Evolutionary conservation across 2,888 invertebrate genomes (phyloP).

Genomic region (Nephrotoma appendiculata): DNA sequence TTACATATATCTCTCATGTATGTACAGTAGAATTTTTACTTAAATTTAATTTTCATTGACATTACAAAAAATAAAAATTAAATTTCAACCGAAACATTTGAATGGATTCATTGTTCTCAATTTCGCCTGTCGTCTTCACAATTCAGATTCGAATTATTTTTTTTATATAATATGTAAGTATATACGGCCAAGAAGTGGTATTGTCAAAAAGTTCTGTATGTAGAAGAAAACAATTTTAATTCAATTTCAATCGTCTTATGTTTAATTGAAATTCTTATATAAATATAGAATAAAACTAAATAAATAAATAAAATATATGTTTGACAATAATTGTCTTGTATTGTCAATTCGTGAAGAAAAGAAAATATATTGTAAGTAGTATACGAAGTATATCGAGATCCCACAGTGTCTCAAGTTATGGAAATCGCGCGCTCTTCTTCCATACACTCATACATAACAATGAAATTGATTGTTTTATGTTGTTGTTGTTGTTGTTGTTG

Average conservation of each 20-base stretch:
- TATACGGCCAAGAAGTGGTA: too few relatives aligned
- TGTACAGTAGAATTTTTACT: neutral
- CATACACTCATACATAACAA: neutral
- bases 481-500: too few relatives aligned
- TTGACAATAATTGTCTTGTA: neutral
- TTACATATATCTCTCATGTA: neutral
- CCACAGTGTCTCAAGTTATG: neutral
- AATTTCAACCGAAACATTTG: slow-evolving; percentile 9
- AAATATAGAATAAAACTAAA: neutral
- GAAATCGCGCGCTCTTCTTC: neutral
- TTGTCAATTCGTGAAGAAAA: neutral
- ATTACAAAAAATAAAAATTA: neutral
- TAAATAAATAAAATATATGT: neutral
- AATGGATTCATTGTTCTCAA: slow-evolving; percentile 12
- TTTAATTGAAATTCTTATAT: neutral
- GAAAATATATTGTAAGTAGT: neutral
- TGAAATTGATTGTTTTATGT: neutral
- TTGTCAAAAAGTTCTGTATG: neutral
- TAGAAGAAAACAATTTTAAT: neutral
- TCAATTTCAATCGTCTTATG: neutral
- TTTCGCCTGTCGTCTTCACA: neutral
- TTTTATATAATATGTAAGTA: neutral
- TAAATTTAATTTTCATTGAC: neutral
- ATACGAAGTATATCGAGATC: neutral
- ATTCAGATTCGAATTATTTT: neutral